A percentile compares a stretch with the other conserved stretches of the same genome.
These are phyloP conservation scores for Patella vulgata DNA, from an alignment of 1,140 invertebrate genomes.

Conservation along the genomic window DNA sequence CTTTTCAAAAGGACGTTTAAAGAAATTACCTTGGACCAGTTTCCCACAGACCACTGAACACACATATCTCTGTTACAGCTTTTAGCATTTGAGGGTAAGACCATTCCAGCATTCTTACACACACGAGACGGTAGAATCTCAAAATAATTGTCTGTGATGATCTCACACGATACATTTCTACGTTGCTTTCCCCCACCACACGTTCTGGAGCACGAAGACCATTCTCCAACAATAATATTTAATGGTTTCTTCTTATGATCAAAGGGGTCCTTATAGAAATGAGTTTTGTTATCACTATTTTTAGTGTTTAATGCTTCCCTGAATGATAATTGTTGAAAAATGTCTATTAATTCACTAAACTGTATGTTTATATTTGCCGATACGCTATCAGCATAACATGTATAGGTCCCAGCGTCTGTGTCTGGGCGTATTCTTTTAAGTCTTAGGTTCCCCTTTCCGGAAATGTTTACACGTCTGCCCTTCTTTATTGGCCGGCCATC, in stretches of 20 bases:
- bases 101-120: constrained; percentile 38
- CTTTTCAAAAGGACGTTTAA: too few species aligned
- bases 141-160: constrained; percentile 50
- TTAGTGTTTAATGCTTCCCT: constrained; percentile 11
- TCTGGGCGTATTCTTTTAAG: constrained; percentile 37
- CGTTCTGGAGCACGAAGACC: constrained; percentile 41
- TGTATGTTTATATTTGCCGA: constrained; percentile 30
- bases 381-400: constrained; percentile 37
- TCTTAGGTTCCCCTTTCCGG: constrained; percentile 34
- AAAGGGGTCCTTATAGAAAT: constrained; percentile 38
- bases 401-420: constrained; percentile 42
- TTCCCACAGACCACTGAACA: constrained; percentile 43
- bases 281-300: constrained; percentile 7
- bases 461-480: constrained; percentile 27
- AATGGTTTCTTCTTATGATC: constrained; percentile 34
- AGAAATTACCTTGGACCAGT: constrained; percentile 57
- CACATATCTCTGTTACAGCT: constrained; percentile 42
- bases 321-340: constrained; percentile 17
- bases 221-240: constrained; percentile 39
- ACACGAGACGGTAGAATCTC: constrained; percentile 39
- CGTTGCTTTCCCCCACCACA: constrained; percentile 39
- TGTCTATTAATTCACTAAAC: constrained; percentile 38
- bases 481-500: constrained; percentile 31
- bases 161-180: constrained; percentile 50
- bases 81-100: constrained; percentile 22